phyloP scores from a whole-genome alignment of 1,140 invertebrate species.

The Armadillidium nasatum region DNA sequence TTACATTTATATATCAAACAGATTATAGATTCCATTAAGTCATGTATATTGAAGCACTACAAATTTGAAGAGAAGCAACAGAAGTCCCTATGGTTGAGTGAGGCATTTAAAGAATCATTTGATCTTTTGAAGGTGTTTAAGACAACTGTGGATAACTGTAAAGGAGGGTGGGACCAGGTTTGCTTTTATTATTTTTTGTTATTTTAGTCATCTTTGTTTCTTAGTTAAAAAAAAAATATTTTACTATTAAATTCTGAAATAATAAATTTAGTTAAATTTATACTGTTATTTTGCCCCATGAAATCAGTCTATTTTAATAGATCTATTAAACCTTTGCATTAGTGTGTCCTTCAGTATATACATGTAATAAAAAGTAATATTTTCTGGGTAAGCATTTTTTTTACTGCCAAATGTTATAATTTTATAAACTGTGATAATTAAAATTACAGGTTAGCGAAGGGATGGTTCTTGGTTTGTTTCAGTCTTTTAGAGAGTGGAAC shows the following conservation, averaged over 20 bases:
- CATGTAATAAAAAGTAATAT: too few species aligned
- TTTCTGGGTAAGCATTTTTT: too few species aligned
- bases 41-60: conserved; percentile 30
- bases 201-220: too few species aligned
- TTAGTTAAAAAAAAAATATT: too few species aligned
- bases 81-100: conserved; percentile 30
- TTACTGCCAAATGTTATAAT: too few species aligned
- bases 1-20: conserved; percentile 6
- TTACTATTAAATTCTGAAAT: too few species aligned
- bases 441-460: conserved; percentile 31
- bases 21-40: conserved; percentile 35
- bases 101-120: conserved; percentile 24
- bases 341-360: not conserved
- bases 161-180: conserved; percentile 38
- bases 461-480: conserved; percentile 27
- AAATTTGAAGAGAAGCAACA: conserved; percentile 20
- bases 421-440: too few species aligned
- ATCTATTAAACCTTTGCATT: not conserved
- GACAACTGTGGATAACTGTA: conserved; percentile 31
- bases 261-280: too few species aligned
- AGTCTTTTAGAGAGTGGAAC: conserved; percentile 29
- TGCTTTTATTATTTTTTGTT: not conserved
- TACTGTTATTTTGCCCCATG: not conserved
- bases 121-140: conserved; percentile 27
- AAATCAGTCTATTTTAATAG: too few species aligned